Evolutionary conservation across 2,113 vertebrate species (phyloP), one percentile per base, ranked within the genome.

Genomic region (Cygnus atratus): DNA sequence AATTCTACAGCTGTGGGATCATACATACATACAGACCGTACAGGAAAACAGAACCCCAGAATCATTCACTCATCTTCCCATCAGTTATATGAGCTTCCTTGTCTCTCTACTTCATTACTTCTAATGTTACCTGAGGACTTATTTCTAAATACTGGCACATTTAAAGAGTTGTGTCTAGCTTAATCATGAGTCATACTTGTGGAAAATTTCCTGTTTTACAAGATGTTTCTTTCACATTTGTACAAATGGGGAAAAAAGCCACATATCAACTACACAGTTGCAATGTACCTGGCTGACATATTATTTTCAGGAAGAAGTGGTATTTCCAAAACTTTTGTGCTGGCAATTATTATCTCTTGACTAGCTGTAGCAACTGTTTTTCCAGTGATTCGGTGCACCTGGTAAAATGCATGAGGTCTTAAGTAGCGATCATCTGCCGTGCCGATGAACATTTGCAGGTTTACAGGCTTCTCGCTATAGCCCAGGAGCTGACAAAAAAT

Each of bases 371-470:
- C 99, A 44, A 99, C 99, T 4, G 99, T 99, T 97, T 99, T 99
- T 83, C 99, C 99, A 28, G 99, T 99, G 98, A 99, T 99, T 84
- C 99, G 98, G 97, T 99, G 99, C 97, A 99, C 99, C 97, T 99
- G 99, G 97, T 99, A 99, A 98, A 99, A 99, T 6, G 99, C 99
- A 21, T 99, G 99, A 62, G 99, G 99, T 93, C 99, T 98, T 89
- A 99, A 96, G 97, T 99, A 99, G 63, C 99, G 99, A 96, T 99
- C 99, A 72, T 99, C 99, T 55, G 99, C 99, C 6, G 99, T 99
- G 62, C 99, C 99, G 8, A 99, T 99, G 98, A 99, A 99, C 99
- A 99, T 99, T 92, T 99, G 99, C 46, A 99, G 98, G 98, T 99
- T 99, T 96, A 99, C 96, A 6, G 99, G 99, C 97, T 99, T 99